Conservation (phyloP, 2,113 vertebrate species). For the Labrus mixtus region DNA sequence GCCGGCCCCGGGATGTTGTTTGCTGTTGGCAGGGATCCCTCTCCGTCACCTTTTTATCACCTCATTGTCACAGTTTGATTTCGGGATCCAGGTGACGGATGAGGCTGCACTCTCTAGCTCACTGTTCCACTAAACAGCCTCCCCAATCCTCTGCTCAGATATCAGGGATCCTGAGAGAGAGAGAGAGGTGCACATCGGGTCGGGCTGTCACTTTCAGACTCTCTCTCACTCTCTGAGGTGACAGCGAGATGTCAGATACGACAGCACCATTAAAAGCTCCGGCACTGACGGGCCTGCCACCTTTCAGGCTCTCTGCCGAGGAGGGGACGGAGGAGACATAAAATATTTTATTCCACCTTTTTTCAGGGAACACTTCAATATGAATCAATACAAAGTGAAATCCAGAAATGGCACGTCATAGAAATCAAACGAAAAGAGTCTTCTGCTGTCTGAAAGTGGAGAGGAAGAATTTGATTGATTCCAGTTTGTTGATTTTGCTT, state of each 20-base stretch:
- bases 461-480: background rate
- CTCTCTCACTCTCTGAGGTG: slow-evolving; percentile 41
- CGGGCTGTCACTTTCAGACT: slow-evolving; percentile 47
- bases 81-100: slow-evolving; percentile 46
- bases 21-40: slow-evolving; percentile 51
- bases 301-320: slow-evolving; percentile 39
- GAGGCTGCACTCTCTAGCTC: slow-evolving; percentile 44
- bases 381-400: slow-evolving; percentile 15
- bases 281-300: slow-evolving; percentile 50
- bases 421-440: slow-evolving; percentile 2
- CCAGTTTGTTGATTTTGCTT: too few relatives aligned
- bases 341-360: slow-evolving; percentile 2
- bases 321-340: slow-evolving; percentile 30
- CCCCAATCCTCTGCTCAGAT: slow-evolving; percentile 16
- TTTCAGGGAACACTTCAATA: background rate
- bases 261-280: slow-evolving; percentile 48
- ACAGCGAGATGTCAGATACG: slow-evolving; percentile 65
- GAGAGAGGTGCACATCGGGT: background rate
- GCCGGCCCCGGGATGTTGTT: slow-evolving; percentile 52
- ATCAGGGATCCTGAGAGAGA: slow-evolving; percentile 27
- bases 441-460: background rate
- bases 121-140: slow-evolving; percentile 32
- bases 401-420: slow-evolving; percentile 10
- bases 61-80: slow-evolving; percentile 68
- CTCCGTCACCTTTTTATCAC: slow-evolving; percentile 74